Percentiles rank a stretch among this genome's conserved stretches.
These are phyloP conservation scores for Agriopis leucophaearia DNA, from an alignment of 2,888 invertebrate species.

Conservation along the genomic window DNA sequence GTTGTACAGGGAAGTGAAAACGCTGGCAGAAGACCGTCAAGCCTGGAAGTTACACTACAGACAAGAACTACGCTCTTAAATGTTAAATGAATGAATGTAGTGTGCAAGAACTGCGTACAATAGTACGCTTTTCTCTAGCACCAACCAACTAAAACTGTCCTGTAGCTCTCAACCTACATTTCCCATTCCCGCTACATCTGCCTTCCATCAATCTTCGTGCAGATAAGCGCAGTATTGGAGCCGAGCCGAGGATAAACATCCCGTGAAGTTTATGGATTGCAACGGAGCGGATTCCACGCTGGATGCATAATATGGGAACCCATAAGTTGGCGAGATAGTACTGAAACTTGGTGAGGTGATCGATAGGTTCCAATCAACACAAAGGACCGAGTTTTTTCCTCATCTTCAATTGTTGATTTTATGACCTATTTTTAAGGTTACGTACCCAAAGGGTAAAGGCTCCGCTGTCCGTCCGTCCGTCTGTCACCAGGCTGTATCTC, in stretches of 20 bases:
- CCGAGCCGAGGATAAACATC: constrained; percentile 29
- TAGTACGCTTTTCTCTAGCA: background rate
- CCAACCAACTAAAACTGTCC: background rate
- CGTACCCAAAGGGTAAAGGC: too few species aligned
- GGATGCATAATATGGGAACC: constrained; percentile 23
- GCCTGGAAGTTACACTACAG: too few species aligned
- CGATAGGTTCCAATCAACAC: constrained; percentile 6
- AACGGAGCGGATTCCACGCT: constrained; percentile 15
- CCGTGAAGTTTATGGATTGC: constrained; percentile 37
- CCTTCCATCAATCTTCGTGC: constrained; percentile 36
- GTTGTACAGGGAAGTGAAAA: too few species aligned
- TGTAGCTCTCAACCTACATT: constrained; percentile 12
- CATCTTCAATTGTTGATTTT: background rate
- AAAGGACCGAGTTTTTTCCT: background rate
- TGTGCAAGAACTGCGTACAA: background rate
- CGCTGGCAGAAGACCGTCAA: too few species aligned
- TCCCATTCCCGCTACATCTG: constrained; percentile 34
- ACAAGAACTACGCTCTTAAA: too few species aligned
- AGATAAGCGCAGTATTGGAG: constrained; percentile 39
- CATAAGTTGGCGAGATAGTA: constrained; percentile 16
- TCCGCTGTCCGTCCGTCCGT: too few species aligned
- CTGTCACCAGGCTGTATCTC: too few species aligned
- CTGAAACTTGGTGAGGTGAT: constrained; percentile 1
- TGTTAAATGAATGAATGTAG: too few species aligned
- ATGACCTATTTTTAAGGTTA: too few species aligned